Conservation (phyloP, 2,797 vertebrate genomes). For the Oophaga sylvatica region DNA sequence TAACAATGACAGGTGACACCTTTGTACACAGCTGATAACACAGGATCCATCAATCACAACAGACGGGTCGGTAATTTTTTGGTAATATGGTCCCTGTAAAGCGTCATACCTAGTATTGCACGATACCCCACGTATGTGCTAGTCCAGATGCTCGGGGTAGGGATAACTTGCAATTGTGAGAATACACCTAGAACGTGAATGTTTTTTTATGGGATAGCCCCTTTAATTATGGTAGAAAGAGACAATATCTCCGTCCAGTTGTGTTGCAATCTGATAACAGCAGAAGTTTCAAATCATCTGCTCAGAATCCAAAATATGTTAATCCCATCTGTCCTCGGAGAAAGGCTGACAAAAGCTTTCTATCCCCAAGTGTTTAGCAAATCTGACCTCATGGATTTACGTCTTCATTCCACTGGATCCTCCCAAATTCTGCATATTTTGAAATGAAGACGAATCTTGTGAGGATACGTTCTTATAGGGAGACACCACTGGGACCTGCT, state of each 20-base stretch:
- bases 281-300: not conserved
- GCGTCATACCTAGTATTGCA: too few relatives aligned
- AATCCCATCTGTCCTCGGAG: not conserved
- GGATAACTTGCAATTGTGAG: too few relatives aligned
- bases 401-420: not conserved
- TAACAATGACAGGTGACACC: too few relatives aligned
- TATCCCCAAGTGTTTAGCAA: slow-evolving; percentile 22
- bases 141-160: too few relatives aligned
- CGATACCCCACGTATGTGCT: too few relatives aligned
- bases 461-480: not conserved
- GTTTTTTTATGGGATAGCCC: too few relatives aligned
- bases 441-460: not conserved
- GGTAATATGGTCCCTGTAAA: too few relatives aligned
- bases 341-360: not conserved
- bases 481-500: not conserved
- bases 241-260: not conserved
- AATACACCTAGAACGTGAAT: too few relatives aligned
- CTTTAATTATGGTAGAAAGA: not conserved
- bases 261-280: slow-evolving; percentile 11
- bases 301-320: not conserved
- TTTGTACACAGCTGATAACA: too few relatives aligned
- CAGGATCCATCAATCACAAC: too few relatives aligned
- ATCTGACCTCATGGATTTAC: slow-evolving; percentile 15
- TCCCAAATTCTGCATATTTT: not conserved
- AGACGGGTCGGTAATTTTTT: too few relatives aligned